A percentile compares a stretch with the other conserved stretches of the same genome.
Conservation (phyloP, 2,888 invertebrate genomes). For the Rhorus exstirpatorius region DNA sequence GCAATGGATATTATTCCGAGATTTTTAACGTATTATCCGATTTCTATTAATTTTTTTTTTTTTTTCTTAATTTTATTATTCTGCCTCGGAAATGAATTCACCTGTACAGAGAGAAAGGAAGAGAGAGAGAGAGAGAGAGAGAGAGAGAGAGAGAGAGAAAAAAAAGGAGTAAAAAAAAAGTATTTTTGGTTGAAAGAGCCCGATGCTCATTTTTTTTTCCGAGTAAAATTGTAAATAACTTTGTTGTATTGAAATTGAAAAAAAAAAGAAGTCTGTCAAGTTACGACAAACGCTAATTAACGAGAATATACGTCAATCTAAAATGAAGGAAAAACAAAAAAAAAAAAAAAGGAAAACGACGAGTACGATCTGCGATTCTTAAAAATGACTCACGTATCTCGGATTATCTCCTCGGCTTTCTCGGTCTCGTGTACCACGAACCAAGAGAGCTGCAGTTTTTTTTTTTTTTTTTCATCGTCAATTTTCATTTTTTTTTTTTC, state of each 20-base stretch:
- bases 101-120: conserved; percentile 58
- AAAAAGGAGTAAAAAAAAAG: conserved; percentile 38
- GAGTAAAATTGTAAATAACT: conserved; percentile 70
- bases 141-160: conserved; percentile 18
- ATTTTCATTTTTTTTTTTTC: neutral
- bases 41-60: conserved; percentile 24
- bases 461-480: neutral
- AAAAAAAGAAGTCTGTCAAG: conserved; percentile 16
- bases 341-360: conserved; percentile 16
- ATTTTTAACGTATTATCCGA: conserved; percentile 33
- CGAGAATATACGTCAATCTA: conserved; percentile 20
- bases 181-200: conserved; percentile 52
- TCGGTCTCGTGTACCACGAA: neutral
- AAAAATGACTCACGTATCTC: neutral
- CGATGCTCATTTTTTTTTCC: conserved; percentile 50
- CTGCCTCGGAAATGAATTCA: conserved; percentile 47
- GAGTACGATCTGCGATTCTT: neutral
- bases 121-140: conserved; percentile 6
- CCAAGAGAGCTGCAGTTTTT: neutral
- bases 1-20: conserved; percentile 36
- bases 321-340: conserved; percentile 2
- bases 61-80: conserved; percentile 33
- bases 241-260: conserved; percentile 66
- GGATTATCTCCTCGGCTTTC: neutral
- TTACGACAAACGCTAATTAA: conserved; percentile 26